Percentiles rank a stretch among this genome's conserved stretches.
Evolutionary conservation across 2,113 vertebrate species (phyloP).

Genomic region (Heteronetta atricapilla): DNA sequence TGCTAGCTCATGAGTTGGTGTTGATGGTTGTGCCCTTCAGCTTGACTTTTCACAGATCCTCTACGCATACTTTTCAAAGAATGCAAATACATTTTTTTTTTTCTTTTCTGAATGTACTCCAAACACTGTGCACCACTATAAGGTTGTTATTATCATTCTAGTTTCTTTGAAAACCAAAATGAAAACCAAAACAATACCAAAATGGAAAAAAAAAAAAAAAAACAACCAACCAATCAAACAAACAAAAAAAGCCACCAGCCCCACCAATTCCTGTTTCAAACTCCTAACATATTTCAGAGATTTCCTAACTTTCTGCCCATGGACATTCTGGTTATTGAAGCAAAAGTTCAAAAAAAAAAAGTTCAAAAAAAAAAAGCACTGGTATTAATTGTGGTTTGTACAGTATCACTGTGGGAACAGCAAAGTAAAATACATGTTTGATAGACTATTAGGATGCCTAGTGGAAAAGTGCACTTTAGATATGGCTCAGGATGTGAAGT

Average conservation of each 20-base stretch:
- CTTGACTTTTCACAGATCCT: background rate
- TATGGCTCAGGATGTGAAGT: background rate
- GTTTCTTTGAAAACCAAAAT: background rate
- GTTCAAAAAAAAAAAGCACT: no score
- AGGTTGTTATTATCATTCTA: background rate
- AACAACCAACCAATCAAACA: rapidly evolving
- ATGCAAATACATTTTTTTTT: background rate
- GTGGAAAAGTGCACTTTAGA: background rate
- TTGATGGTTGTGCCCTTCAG: background rate
- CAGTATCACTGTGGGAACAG: background rate
- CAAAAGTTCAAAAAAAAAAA: no score
- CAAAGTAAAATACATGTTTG: background rate
- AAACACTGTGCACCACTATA: background rate
- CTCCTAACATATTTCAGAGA: background rate
- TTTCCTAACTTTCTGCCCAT: background rate
- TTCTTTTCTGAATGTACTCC: background rate
- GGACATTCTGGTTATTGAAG: background rate
- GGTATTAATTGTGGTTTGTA: background rate
- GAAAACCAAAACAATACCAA: background rate
- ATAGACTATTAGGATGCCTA: background rate
- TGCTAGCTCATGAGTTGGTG: background rate
- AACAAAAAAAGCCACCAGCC: background rate
- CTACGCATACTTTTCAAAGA: background rate
- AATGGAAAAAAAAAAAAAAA: no score
- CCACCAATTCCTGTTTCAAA: background rate